Conservation (phyloP, 2,113 vertebrate genomes). For the Lampris incognitus region DNA sequence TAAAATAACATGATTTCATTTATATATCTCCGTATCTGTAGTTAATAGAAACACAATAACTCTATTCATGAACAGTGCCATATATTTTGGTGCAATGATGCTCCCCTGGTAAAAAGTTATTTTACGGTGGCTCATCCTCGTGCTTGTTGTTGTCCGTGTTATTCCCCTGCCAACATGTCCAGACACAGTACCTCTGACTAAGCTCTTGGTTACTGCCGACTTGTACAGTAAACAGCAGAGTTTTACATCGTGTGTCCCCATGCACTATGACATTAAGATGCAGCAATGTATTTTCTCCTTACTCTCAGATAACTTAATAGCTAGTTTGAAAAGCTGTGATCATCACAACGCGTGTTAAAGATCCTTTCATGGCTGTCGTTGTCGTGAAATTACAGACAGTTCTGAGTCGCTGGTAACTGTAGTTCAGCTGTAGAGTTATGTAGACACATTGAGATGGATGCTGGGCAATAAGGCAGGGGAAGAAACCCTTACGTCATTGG, state of each 20-base stretch:
- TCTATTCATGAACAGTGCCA: background rate
- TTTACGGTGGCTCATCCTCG: constrained; percentile 12
- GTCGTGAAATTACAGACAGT: background rate
- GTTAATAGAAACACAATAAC: too few species aligned
- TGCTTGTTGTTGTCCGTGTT: constrained; percentile 28
- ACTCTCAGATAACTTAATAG: constrained; percentile 37
- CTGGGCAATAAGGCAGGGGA: too few species aligned
- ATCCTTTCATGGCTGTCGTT: constrained; percentile 3
- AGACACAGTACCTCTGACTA: constrained; percentile 31
- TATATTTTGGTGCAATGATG: constrained; percentile 16
- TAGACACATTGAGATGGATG: too few species aligned
- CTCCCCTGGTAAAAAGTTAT: constrained; percentile 10
- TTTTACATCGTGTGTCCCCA: constrained; percentile 43
- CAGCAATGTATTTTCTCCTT: background rate
- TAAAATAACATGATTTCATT: too few species aligned
- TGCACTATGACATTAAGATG: constrained; percentile 23
- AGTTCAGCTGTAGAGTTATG: too few species aligned
- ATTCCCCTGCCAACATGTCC: constrained; percentile 57
- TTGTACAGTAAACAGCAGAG: background rate
- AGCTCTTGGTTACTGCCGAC: constrained; percentile 29
- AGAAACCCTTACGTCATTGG: too few species aligned
- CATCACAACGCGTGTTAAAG: constrained; percentile 11
- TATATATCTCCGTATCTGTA: too few species aligned
- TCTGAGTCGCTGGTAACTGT: background rate
- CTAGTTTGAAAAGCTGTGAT: constrained; percentile 30